phyloP scores from a whole-genome alignment of 2,888 invertebrate genomes.

The Cinara cedri region DNA sequence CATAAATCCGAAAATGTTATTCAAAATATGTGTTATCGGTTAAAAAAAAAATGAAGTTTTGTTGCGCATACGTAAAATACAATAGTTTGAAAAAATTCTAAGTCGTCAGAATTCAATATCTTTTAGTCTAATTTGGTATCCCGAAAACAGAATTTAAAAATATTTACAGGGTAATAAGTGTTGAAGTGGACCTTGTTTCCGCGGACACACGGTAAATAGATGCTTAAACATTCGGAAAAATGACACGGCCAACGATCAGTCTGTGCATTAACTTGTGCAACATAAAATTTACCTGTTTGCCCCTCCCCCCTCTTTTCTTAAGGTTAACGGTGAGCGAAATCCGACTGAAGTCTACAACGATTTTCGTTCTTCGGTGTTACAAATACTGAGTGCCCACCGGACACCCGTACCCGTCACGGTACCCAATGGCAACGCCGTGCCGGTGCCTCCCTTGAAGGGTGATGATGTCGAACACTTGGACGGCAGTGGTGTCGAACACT shows the following conservation, averaged over 20 bases:
- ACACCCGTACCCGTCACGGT: conserved; percentile 19
- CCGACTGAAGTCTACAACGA: conserved; percentile 87
- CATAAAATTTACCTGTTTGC: no score
- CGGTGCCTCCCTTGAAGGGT: not conserved
- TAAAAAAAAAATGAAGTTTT: not conserved
- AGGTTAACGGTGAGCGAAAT: conserved; percentile 88
- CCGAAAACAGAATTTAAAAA: not conserved
- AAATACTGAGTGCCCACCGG: conserved; percentile 71
- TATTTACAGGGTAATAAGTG: not conserved
- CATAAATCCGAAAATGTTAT: no score
- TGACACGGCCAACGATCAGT: no score
- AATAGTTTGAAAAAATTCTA: not conserved
- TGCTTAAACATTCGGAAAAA: no score
- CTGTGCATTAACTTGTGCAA: no score
- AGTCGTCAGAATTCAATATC: not conserved
- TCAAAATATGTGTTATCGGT: no score
- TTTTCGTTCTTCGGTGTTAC: conserved; percentile 78
- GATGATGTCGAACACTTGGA: not conserved
- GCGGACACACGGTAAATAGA: no score
- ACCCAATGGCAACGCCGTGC: conserved; percentile 58
- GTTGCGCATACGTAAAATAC: not conserved
- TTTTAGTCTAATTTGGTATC: not conserved
- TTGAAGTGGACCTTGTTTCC: no score
- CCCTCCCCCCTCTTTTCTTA: conserved; percentile 58
- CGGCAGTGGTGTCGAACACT: not conserved